These are phyloP conservation scores for Rapana venosa DNA, from an alignment of 2,888 invertebrate species.

Conservation along the genomic window DNA sequence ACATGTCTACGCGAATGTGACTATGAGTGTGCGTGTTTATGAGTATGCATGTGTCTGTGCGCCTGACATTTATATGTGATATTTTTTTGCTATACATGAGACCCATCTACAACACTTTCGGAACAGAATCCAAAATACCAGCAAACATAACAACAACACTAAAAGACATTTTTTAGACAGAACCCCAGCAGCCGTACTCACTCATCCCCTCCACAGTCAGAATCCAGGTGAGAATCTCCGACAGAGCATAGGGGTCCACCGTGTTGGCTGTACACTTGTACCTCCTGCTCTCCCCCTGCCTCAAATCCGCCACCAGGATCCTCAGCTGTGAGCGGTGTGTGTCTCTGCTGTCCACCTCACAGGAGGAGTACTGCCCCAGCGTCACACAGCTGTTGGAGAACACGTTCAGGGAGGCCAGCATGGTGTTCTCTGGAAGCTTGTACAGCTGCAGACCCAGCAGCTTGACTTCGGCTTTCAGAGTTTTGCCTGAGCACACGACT, in stretches of 20 bases:
- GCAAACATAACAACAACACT: too few species aligned
- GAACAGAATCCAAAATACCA: too few species aligned
- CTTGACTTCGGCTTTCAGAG: slow-evolving; percentile 16
- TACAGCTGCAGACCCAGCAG: background rate
- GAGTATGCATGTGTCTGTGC: background rate
- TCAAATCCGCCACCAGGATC: slow-evolving; percentile 27
- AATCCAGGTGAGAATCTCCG: slow-evolving; percentile 11
- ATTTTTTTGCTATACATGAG: background rate
- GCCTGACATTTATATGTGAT: background rate
- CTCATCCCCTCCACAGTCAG: background rate
- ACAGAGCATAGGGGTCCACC: background rate
- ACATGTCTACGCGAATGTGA: background rate
- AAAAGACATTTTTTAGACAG: too few species aligned
- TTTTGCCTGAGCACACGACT: slow-evolving; percentile 17
- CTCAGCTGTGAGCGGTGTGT: slow-evolving; percentile 21
- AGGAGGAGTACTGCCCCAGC: slow-evolving; percentile 31
- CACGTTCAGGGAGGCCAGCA: background rate
- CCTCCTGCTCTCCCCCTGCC: slow-evolving; percentile 29
- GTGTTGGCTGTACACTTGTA: slow-evolving; percentile 27
- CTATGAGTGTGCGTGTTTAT: background rate
- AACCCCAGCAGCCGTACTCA: background rate
- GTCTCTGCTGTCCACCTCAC: slow-evolving; percentile 1
- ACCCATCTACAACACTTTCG: too few species aligned
- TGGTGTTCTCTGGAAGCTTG: background rate
- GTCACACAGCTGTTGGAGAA: slow-evolving; percentile 23